Evolutionary conservation across 2,888 invertebrate species (phyloP).

Genomic region (Idaea aversata): DNA sequence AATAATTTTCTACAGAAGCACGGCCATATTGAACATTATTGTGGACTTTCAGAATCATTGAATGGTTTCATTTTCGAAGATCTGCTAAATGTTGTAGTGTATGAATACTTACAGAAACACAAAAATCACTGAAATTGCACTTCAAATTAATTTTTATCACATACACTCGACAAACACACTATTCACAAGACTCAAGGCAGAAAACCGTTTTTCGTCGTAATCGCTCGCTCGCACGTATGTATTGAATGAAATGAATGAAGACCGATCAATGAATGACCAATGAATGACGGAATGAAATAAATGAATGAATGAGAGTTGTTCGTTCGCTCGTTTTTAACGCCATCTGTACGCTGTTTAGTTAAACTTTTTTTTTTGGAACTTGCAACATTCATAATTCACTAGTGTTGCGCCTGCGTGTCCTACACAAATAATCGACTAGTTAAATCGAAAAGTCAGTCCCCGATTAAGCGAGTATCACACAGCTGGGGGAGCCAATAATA

Average conservation of each 20-base stretch:
- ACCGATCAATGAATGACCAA: constrained; percentile 5
- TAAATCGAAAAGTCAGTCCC: too few species aligned
- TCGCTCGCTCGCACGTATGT: constrained; percentile 41
- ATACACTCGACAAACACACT: constrained; percentile 70
- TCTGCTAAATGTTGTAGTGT: constrained; percentile 15
- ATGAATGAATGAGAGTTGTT: constrained; percentile 2
- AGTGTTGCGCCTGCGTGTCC: not conserved
- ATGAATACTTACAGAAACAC: constrained; percentile 65
- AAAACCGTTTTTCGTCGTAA: constrained; percentile 75
- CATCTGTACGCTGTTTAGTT: not conserved
- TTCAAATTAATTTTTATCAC: constrained; percentile 57
- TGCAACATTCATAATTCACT: not conserved
- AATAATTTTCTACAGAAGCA: constrained; percentile 53
- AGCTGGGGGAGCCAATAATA: too few species aligned
- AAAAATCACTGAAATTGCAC: constrained; percentile 63
- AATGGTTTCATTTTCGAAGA: not conserved
- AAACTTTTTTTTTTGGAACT: not conserved
- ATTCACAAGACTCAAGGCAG: constrained; percentile 75
- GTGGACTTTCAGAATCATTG: constrained; percentile 29
- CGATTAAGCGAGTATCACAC: too few species aligned
- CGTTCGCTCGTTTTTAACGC: constrained; percentile 17
- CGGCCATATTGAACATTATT: constrained; percentile 76
- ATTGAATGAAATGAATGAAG: constrained; percentile 26
- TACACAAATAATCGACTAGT: not conserved
- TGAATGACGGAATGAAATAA: not conserved